Base-by-base conservation (phyloP, 1,140 invertebrate genomes). In the Palaemon carinicauda region DNA sequence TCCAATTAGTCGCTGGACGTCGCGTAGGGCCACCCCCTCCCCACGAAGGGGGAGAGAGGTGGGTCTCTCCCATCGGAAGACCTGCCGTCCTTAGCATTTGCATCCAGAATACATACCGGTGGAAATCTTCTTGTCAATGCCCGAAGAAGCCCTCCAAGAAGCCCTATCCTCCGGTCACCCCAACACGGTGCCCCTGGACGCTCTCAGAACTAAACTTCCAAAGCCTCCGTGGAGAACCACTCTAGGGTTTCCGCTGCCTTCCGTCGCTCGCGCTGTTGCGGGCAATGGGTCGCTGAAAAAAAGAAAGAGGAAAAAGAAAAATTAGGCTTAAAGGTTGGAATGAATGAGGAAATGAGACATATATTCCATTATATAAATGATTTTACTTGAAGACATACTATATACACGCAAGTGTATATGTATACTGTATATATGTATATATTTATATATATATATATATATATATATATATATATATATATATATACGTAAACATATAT, bases 121-220 rank as follows among this genome's bases (percentile, higher is more conserved):
- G 19, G 81, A 82, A 82, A 82, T 82, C 81, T 80, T 80, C 78
- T 82, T 82, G 81, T 82, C 69, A 74, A 54, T 75, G 65, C 50
- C 50, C 27, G 81, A 82, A 82, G 81, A 82, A 82, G 71, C 81
- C 81, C 31, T 82, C 50, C 27, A 82, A 73, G 81, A 82, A 82
- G 81, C 71, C 81, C 65, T 69, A 82, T 21, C 21, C 17, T 3
- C 12, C 29, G 31, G 78, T 54, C 78, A 60, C 78, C 78, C 54
- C 78, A 80, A 60, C 78, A 80, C 60, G 54, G 78, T 5, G 15
- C 52, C 78, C 31, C 12, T 52, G 78, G 29, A 54, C 24, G 53
- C 52, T 54, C 78, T 54, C 52, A 17, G 24, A 69, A 60, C 78
- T 80, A 80, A 80, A 53, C 60, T 80, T 54, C 54, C 54, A 80